Conservation (phyloP, 2,113 vertebrate genomes). For the Solea solea region DNA sequence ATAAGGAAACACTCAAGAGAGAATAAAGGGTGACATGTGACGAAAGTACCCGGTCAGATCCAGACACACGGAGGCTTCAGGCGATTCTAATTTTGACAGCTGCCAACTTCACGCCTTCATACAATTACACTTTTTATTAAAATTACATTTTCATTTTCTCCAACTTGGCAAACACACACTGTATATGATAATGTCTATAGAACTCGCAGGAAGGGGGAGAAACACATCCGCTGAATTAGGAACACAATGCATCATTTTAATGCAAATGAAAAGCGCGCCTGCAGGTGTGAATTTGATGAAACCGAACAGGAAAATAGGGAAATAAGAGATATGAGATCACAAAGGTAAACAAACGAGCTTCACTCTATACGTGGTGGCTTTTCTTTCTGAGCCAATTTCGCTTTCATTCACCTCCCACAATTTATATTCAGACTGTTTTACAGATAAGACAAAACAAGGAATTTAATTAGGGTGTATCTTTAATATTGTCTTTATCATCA, state of each 20-base stretch:
- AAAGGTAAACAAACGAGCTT: conserved; percentile 6
- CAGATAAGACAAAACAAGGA: neutral
- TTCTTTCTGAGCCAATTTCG: neutral
- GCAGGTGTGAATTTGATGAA: conserved; percentile 19
- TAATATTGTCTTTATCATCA: neutral
- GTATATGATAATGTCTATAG: neutral
- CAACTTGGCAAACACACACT: neutral
- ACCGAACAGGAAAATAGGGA: conserved; percentile 6
- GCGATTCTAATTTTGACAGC: too few relatives aligned
- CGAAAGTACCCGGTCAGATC: too few relatives aligned
- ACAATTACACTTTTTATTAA: neutral
- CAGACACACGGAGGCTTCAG: too few relatives aligned
- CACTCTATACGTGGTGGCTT: neutral
- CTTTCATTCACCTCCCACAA: conserved; percentile 6
- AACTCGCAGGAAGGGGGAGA: neutral
- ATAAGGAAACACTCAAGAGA: neutral
- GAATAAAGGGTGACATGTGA: too few relatives aligned
- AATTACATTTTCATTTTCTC: too few relatives aligned
- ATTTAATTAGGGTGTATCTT: neutral
- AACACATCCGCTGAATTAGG: neutral
- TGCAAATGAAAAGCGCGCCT: conserved; percentile 27
- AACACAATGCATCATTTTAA: neutral
- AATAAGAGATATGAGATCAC: neutral
- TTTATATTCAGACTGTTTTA: conserved; percentile 10
- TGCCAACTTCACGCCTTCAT: too few relatives aligned